These are phyloP conservation scores for Grapholita molesta DNA, from an alignment of 1,140 invertebrate genomes.

Conservation along the genomic window DNA sequence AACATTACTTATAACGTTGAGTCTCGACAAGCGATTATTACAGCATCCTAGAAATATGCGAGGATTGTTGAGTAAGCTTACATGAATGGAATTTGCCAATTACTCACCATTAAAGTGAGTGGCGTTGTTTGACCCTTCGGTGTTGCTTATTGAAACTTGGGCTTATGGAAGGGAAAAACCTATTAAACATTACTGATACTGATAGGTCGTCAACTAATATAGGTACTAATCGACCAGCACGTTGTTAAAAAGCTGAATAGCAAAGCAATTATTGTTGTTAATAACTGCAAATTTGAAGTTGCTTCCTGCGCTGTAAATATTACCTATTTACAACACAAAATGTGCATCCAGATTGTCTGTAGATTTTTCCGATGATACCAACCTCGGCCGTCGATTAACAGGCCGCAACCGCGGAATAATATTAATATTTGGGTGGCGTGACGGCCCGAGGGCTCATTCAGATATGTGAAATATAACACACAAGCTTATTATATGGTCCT, in stretches of 20 bases:
- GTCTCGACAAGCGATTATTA: not conserved
- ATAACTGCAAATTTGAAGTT: too few species aligned
- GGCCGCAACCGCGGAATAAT: not conserved
- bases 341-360: not conserved
- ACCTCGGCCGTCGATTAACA: not conserved
- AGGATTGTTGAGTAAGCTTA: not conserved
- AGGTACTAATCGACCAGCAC: too few species aligned
- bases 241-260: too few species aligned
- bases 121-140: not conserved
- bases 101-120: not conserved
- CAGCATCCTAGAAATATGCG: not conserved
- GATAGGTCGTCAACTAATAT: too few species aligned
- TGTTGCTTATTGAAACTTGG: not conserved
- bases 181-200: too few species aligned
- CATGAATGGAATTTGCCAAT: not conserved
- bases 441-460: not conserved
- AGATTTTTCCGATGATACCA: not conserved
- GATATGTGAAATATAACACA: not conserved
- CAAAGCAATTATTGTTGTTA: too few species aligned
- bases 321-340: not conserved
- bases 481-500: too few species aligned
- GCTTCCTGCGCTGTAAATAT: not conserved
- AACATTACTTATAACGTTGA: not conserved
- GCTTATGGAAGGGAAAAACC: not conserved
- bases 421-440: constrained; percentile 3